phyloP scores from a whole-genome alignment of 2,113 vertebrate genomes.

The Pelmatolapia mariae region DNA sequence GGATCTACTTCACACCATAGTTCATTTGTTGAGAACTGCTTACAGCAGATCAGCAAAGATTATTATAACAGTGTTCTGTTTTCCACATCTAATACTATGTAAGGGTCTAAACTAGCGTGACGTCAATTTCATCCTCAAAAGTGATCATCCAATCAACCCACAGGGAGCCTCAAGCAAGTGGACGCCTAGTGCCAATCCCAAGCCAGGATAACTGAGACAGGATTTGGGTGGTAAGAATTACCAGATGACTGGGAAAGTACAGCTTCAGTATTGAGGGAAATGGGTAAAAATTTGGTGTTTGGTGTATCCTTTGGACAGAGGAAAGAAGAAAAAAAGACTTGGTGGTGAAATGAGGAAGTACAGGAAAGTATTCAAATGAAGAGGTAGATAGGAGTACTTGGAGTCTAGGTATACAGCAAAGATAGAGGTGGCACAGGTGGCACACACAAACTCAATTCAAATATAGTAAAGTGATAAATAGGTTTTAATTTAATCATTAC shows the following conservation, averaged over 20 bases:
- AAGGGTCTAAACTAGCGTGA: not conserved
- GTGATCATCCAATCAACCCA: not conserved
- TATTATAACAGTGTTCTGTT: not conserved
- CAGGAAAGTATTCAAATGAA: not conserved
- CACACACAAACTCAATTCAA: not conserved
- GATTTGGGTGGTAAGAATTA: not conserved
- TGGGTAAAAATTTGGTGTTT: not conserved
- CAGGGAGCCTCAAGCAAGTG: not conserved
- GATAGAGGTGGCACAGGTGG: not conserved
- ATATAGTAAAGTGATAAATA: not conserved
- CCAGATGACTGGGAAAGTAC: not conserved
- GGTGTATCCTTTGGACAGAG: not conserved
- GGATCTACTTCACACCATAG: not conserved
- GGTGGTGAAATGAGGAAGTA: not conserved
- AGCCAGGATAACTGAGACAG: not conserved
- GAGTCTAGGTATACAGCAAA: not conserved
- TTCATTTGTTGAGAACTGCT: not conserved
- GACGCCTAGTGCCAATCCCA: accelerated
- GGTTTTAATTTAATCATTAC: not conserved
- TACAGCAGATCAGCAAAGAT: not conserved
- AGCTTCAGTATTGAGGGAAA: not conserved
- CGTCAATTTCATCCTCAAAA: not conserved
- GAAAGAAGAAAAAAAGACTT: not conserved
- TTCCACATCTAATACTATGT: not conserved
- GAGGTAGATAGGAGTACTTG: not conserved